Percentiles rank a stretch among this genome's conserved stretches.
Conservation (phyloP, 2,888 invertebrate genomes). For the Cephus spinipes region DNA sequence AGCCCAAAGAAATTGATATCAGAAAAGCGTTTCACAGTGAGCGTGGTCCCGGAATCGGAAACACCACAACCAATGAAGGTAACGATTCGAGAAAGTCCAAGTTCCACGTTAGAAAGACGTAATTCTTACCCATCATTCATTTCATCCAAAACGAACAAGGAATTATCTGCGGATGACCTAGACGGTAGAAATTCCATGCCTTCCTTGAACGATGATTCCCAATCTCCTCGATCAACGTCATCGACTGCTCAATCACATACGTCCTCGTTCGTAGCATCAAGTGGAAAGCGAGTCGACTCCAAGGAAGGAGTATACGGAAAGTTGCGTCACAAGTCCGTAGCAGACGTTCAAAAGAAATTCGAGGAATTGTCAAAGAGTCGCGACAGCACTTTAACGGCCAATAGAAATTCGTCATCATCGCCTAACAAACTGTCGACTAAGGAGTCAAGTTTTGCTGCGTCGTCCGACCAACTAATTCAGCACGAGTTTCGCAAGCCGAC, state of each 20-base stretch:
- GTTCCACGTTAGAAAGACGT: neutral
- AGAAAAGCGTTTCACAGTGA: neutral
- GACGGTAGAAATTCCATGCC: neutral
- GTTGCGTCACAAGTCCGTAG: constrained; percentile 11
- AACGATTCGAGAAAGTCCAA: neutral
- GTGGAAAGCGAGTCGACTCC: constrained; percentile 2
- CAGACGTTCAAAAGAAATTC: constrained; percentile 16
- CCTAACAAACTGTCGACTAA: neutral
- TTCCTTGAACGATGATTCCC: neutral
- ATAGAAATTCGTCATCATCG: neutral
- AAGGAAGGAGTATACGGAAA: constrained; percentile 19
- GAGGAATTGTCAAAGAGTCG: constrained; percentile 14
- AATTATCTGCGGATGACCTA: neutral
- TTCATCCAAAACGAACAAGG: neutral
- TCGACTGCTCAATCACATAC: neutral
- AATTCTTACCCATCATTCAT: no score
- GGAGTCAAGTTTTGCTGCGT: neutral
- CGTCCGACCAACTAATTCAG: neutral
- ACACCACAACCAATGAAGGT: neutral
- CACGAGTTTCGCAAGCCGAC: neutral
- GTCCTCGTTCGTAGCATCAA: neutral
- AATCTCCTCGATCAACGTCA: neutral
- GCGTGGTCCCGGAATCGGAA: neutral
- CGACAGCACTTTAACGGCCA: neutral
- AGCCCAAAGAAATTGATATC: neutral